Conservation (phyloP, 2,797 vertebrate species). For the Coccyzus lansbergi region DNA sequence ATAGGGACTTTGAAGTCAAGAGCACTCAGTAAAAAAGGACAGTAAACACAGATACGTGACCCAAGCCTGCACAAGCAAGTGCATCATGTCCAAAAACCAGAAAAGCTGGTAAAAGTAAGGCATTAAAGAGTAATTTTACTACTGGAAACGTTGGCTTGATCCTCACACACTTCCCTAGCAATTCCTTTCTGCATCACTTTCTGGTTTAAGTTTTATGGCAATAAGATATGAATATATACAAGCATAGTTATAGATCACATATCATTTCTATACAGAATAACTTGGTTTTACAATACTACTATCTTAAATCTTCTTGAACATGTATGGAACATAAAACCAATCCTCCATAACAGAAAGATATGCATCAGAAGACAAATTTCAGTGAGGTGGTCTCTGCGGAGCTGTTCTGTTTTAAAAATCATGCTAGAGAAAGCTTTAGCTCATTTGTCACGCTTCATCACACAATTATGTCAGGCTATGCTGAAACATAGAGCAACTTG, state of each 20-base stretch:
- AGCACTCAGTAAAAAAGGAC: background rate
- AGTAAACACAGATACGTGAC: background rate
- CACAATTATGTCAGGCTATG: background rate
- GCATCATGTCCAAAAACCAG: background rate
- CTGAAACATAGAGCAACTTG: fast-evolving
- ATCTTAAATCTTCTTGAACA: background rate
- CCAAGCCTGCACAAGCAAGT: background rate
- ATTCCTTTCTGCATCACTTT: background rate
- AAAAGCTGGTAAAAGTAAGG: background rate
- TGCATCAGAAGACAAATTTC: background rate
- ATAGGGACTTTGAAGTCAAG: background rate
- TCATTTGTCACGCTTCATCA: background rate
- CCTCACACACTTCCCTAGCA: background rate
- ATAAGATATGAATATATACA: background rate
- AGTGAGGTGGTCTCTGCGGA: background rate
- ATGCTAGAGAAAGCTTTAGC: background rate
- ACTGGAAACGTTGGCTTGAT: background rate
- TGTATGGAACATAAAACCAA: background rate
- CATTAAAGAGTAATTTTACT: background rate
- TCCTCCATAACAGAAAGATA: background rate
- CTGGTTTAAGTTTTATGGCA: background rate
- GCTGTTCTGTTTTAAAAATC: background rate
- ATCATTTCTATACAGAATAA: background rate
- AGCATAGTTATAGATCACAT: background rate
- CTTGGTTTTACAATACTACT: background rate